phyloP scores from a whole-genome alignment of 2,113 vertebrate species.

The Entomyzon cyanotis region DNA sequence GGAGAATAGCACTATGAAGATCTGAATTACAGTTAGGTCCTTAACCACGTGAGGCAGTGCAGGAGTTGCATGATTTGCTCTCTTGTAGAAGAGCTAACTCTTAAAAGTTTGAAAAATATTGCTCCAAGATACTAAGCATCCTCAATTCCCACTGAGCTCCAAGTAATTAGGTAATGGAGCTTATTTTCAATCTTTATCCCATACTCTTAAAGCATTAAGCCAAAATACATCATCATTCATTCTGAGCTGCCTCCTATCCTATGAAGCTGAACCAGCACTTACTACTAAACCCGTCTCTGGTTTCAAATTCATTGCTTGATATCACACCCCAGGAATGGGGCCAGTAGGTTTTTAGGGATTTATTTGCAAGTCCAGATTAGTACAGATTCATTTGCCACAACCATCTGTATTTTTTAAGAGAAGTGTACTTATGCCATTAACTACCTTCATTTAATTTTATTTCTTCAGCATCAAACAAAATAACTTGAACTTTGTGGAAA shows the following conservation, averaged over 20 bases:
- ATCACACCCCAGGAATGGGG: constrained; percentile 47
- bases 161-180: constrained; percentile 58
- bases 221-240: constrained; percentile 60
- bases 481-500: constrained; percentile 66
- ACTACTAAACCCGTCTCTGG: constrained; percentile 42
- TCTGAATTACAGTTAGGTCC: neutral
- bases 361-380: constrained; percentile 64
- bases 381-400: constrained; percentile 50
- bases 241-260: constrained; percentile 45
- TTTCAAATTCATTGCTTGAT: constrained; percentile 56
- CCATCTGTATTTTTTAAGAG: constrained; percentile 12
- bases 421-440: constrained; percentile 49
- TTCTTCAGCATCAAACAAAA: constrained; percentile 63
- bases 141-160: neutral
- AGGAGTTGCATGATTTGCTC: neutral
- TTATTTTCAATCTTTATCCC: constrained; percentile 55
- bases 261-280: constrained; percentile 61
- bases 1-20: neutral
- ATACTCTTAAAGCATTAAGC: constrained; percentile 43
- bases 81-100: neutral
- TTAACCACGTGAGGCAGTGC: neutral
- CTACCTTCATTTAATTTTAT: constrained; percentile 48
- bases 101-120: neutral
- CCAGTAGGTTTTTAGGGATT: constrained; percentile 64
- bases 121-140: neutral